Base-by-base conservation (phyloP, 30 jellyfish, hydroid and myxozoan genomes). In the Pseudorhiza aurosa region DNA sequence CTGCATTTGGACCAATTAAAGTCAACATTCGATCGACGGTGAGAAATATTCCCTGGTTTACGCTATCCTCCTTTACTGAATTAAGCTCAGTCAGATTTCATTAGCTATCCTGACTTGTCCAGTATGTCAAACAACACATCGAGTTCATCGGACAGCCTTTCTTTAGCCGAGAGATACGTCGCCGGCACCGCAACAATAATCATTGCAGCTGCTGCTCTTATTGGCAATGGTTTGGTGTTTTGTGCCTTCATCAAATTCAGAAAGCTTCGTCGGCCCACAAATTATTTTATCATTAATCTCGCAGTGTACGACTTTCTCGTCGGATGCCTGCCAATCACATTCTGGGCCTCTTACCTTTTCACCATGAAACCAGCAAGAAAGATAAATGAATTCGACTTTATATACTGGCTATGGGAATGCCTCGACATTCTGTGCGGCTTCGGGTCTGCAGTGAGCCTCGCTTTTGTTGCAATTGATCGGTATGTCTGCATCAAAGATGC, bases 281-380 rank as follows among this genome's bases (percentile, higher is more conserved):
- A 82, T 40, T 39, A 29, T 39, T 82, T 82, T 73, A 82, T 82
- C 31, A 25, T 70, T 18, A 58, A 72, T 39, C 80, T 82, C 25
- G 79, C 94, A 1, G 75, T 57, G n/a, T 55, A 49, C 29, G 94
- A 82, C 63, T 68, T 82, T 27, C 87, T 82, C 4, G 75, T 82
- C 47, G 82, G 76, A 4, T 46, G 76, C 31, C 19, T 82, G 19
- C 94, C 94, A 9, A 11, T 56, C 8, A 12, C 72, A 9, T 40
- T 77, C 35, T 58, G 81, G 81, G 71, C 72, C 1, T 42, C 89
- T 2, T 45, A 27, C 30, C 57, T 77, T 26, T 21, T 77, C 15
- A 35, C 65, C 26, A 25, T 25, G 1, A 49, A 62, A 49, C 87
- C 87, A 0, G 2, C 49, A 8, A 32, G 87, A 55, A 22, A 12